These are phyloP conservation scores for Netelia fuscicornis DNA, from an alignment of 2,888 invertebrate genomes.

Conservation along the genomic window DNA sequence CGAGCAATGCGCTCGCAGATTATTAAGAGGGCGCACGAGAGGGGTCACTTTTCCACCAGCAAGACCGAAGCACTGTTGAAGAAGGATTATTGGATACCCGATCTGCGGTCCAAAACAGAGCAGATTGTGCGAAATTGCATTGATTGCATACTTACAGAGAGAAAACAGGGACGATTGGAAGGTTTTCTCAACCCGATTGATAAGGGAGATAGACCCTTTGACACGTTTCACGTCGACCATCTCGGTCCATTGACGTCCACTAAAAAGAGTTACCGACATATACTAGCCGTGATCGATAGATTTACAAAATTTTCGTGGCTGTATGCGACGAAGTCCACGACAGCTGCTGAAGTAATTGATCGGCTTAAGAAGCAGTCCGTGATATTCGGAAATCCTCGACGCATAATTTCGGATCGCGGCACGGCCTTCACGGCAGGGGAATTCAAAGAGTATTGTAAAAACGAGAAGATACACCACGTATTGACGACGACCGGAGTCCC, in stretches of 20 bases:
- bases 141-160: conserved; percentile 18
- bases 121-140: too few species aligned
- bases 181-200: conserved; percentile 76
- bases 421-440: background rate
- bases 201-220: conserved; percentile 75
- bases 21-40: conserved; percentile 56
- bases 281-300: conserved; percentile 56
- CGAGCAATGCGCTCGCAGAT: conserved; percentile 42
- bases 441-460: background rate
- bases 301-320: conserved; percentile 74
- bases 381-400: background rate
- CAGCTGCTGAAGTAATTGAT: conserved; percentile 75
- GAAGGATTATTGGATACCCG: too few species aligned
- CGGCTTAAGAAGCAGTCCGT: conserved; percentile 60
- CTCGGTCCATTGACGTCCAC: conserved; percentile 78
- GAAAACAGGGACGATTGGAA: conserved; percentile 77
- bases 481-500: background rate
- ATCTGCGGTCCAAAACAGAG: too few species aligned
- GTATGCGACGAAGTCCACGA: conserved; percentile 55
- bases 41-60: conserved; percentile 53
- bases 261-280: conserved; percentile 66
- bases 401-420: background rate
- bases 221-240: conserved; percentile 79
- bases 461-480: background rate
- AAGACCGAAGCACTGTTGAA: too few species aligned